Conservation (phyloP, 2,888 invertebrate genomes). For the Callyntrura guangdongensis region DNA sequence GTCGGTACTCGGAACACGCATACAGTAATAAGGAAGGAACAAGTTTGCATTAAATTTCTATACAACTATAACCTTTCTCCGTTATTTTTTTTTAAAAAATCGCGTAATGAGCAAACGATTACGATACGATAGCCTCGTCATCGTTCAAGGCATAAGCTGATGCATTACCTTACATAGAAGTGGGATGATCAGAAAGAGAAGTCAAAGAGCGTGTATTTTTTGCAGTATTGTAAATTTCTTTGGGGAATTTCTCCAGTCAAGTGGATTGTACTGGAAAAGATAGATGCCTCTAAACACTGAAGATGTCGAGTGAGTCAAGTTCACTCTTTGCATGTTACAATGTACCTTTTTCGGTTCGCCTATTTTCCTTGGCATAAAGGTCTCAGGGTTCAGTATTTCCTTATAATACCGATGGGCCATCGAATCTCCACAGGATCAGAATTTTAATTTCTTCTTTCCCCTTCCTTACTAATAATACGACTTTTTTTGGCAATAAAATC, state of each 20-base stretch:
- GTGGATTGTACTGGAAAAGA: not conserved
- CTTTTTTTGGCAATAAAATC: no score
- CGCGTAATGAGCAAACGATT: not conserved
- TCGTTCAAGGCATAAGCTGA: not conserved
- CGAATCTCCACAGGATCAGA: constrained; percentile 67
- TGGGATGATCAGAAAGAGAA: not conserved
- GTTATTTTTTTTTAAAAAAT: not conserved
- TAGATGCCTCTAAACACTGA: not conserved
- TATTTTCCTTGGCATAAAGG: not conserved
- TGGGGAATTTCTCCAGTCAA: not conserved
- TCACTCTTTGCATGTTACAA: not conserved
- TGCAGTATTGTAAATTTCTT: not conserved
- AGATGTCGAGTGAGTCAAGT: not conserved
- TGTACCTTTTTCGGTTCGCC: not conserved
- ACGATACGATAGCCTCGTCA: not conserved
- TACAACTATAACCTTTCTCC: not conserved
- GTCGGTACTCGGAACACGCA: not conserved
- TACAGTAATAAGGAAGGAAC: not conserved
- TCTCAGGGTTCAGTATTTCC: constrained; percentile 31
- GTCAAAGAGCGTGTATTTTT: not conserved
- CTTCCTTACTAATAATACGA: not conserved
- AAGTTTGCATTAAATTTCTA: constrained; percentile 43
- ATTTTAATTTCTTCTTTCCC: constrained; percentile 69
- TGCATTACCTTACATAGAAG: not conserved
- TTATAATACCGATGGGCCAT: constrained; percentile 59